These are phyloP conservation scores for Calidris pygmaea DNA, from an alignment of 2,113 vertebrate genomes.

Conservation along the genomic window DNA sequence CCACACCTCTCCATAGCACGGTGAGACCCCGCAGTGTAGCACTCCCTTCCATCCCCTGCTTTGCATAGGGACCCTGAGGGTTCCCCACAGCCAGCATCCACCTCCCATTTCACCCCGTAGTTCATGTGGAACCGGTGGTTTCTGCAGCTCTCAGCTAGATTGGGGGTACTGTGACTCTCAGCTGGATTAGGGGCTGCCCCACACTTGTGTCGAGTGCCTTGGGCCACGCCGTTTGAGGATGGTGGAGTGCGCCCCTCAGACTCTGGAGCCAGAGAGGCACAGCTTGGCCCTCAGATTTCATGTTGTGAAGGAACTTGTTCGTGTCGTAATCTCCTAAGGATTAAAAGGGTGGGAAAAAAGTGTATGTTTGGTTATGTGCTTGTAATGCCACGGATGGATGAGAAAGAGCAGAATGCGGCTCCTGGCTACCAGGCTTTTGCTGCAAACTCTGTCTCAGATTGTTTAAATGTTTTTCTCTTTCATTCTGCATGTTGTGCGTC, in stretches of 20 bases:
- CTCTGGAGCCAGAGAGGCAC: neutral
- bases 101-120: fast-evolving
- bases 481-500: constrained; percentile 13
- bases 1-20: neutral
- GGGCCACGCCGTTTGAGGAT: fast-evolving
- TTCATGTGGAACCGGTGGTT: neutral
- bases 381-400: neutral
- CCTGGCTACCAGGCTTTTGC: neutral
- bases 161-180: no score
- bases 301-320: neutral
- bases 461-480: constrained; percentile 30
- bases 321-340: neutral
- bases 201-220: fast-evolving
- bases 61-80: neutral
- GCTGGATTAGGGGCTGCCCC: neutral
- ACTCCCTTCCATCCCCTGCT: neutral
- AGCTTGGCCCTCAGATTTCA: neutral
- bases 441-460: neutral
- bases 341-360: neutral
- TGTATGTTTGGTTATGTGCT: neutral
- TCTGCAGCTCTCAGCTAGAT: neutral
- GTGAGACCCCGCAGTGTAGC: neutral
- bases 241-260: neutral
- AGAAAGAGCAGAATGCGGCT: neutral
- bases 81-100: neutral